Percentiles rank a stretch among this genome's conserved stretches.
Evolutionary conservation across 2,797 vertebrate genomes (phyloP).

Genomic region (Pristis pectinata): DNA sequence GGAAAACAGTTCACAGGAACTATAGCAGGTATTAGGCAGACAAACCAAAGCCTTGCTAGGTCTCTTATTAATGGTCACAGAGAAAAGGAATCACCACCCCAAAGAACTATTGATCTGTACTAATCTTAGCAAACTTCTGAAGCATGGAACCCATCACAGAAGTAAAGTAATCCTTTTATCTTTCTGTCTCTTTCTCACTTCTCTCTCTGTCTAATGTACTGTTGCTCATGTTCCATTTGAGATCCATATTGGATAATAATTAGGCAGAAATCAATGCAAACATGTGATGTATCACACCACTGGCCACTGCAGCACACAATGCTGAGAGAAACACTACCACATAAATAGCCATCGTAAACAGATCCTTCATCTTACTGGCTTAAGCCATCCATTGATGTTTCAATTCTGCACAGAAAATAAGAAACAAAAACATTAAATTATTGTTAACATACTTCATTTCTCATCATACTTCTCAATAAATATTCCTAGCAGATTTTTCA

Average conservation of each 20-base stretch:
- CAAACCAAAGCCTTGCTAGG: background rate
- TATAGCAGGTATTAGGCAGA: background rate
- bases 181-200: background rate
- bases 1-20: background rate
- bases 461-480: background rate
- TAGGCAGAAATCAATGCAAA: slow-evolving; percentile 29
- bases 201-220: background rate
- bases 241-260: slow-evolving; percentile 32
- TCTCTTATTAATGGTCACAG: background rate
- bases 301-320: background rate
- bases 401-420: background rate
- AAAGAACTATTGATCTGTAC: background rate
- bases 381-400: background rate
- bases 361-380: slow-evolving; percentile 1
- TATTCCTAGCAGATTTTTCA: background rate
- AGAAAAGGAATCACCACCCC: background rate
- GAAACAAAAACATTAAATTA: background rate
- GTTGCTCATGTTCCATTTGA: slow-evolving; percentile 4
- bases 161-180: slow-evolving; percentile 5
- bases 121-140: slow-evolving; percentile 17
- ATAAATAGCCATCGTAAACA: slow-evolving; percentile 16
- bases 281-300: slow-evolving; percentile 13
- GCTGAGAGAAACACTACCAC: background rate
- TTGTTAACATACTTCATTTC: background rate
- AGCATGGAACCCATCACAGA: slow-evolving; percentile 12